Evolutionary conservation across 2,888 invertebrate genomes (phyloP), one percentile per base, ranked within the genome.

Genomic region (Drosophila prolongata): DNA sequence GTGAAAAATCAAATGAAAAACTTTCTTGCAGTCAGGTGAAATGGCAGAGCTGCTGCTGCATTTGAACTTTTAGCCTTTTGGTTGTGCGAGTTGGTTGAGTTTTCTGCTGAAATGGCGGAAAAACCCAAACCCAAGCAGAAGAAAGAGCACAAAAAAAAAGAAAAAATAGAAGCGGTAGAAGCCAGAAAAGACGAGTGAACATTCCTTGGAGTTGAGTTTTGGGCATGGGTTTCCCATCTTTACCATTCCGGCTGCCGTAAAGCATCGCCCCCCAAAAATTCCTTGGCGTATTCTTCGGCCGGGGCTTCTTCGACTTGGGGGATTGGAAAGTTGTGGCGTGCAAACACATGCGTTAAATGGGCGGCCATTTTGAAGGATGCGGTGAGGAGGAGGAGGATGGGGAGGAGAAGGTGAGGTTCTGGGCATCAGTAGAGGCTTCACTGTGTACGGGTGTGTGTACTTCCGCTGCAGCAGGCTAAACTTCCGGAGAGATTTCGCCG

Each of bases 1-100:
- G 73, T 65, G 80, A 76, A 71, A 84, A 87, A 87, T 86, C 85
- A 86, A 87, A 86, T 80, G 80, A 81, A 81, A 87, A 87, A 87
- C 81, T 87, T 87, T 85, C 81, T 83, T 80, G 75, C 84, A 85
- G 82, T 76, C 87, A 86, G 87, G 87, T 86, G 76, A 84, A 87
- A 85, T 80, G 71, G 83, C 76, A 77, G 79, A 78, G 76, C 81
- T 80, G 58, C 75, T 54, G 75, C 80, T 81, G 83, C 70, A 75
- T 76, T 82, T 86, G 80, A 86, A 87, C 85, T 86, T 86, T 82
- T 87, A 75, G 81, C 84, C 84, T 85, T 81, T 81, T 84, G 73
- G 75, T 65, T 66, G 55, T 58, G 67, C 61, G 78, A 64, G 60
- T 43, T 54, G 58, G 58, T 66, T 52, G 52, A 80, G 80, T 78